Percentiles rank a stretch among this genome's conserved stretches.
Evolutionary conservation across 2,113 vertebrate species (phyloP).

Genomic region (Entomyzon cyanotis): DNA sequence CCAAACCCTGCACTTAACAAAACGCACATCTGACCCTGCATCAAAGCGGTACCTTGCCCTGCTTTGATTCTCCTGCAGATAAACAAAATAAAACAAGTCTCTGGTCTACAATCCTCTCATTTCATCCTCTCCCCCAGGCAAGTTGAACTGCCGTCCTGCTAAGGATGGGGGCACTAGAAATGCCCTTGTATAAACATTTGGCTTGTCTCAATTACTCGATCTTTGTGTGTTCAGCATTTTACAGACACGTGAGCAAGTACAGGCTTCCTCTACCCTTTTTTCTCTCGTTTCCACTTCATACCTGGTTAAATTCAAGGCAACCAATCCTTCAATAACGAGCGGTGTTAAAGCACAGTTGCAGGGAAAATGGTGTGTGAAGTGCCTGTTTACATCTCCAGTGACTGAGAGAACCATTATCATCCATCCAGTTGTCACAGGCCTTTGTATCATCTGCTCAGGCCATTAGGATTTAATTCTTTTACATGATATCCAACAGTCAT

Average conservation of each 20-base stretch:
- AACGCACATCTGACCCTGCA: background rate
- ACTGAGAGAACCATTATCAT: background rate
- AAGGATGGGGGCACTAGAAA: background rate
- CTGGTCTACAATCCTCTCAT: slow-evolving; percentile 36
- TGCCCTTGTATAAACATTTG: slow-evolving; percentile 30
- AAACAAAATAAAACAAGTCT: background rate
- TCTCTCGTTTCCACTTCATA: background rate
- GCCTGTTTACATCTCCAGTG: background rate
- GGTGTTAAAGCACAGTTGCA: background rate
- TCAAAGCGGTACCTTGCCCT: slow-evolving; percentile 28
- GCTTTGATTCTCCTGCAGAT: background rate
- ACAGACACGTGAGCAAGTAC: background rate
- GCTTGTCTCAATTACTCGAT: slow-evolving; percentile 33
- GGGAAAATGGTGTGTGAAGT: background rate
- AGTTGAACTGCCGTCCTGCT: slow-evolving; percentile 31
- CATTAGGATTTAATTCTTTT: background rate
- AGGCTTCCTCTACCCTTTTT: background rate
- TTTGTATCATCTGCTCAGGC: background rate
- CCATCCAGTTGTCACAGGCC: background rate
- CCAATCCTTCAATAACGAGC: background rate
- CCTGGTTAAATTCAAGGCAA: slow-evolving; percentile 1
- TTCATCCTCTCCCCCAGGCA: slow-evolving; percentile 24
- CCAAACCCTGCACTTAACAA: background rate
- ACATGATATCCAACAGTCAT: background rate
- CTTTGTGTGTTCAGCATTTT: slow-evolving; percentile 41